Evolutionary conservation across 2,888 invertebrate genomes (phyloP), one percentile per base, ranked within the genome.

Genomic region (Petrolisthes manimaculis): DNA sequence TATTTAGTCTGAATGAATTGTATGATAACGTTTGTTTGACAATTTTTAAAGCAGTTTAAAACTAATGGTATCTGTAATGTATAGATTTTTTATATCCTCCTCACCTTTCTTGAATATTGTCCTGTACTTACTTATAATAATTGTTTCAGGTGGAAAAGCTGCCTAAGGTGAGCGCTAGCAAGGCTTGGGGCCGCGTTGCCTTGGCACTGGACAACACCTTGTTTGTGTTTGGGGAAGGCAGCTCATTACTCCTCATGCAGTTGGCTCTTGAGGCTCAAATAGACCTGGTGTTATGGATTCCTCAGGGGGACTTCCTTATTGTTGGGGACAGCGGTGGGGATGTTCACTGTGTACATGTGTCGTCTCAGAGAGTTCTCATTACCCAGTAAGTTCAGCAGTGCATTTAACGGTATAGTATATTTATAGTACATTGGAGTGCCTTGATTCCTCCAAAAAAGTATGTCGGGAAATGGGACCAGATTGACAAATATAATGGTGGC

Each of bases 211-310:
- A 88, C 81, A 81, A 67, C 37, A 81, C 86, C 5, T 51, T 90
- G n/a, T 89, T 90, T 83, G 87, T 89, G n/a, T 88, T 90, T 75
- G 86, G 80, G 5, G 90, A 90, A 51, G 87, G 82, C 78, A 86
- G 89, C 51, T 90, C 90, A 9, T 74, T 88, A n/a, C 84, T 90
- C 4, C 2, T 84, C 24, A 79, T 90, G 78, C 86, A 90, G 61
- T 83, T 90, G 69, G 14, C 71, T 9, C 79, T 91, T 18, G 81
- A 88, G 8, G 56, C 75, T 24, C 18, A 77, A 1, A 84, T 91
- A 53, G 85, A 86, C 56, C 75, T 89, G 37, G 79, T 88, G 21
- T 8, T 91, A 12, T 91, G 91, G 89, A 67, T 89, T 12, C 86
- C 84, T 14, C 71, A 80, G 9, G 88, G 86, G 51, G 84, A 89